phyloP scores from a whole-genome alignment of 2,888 invertebrate species.

The Diaprepes abbreviatus region DNA sequence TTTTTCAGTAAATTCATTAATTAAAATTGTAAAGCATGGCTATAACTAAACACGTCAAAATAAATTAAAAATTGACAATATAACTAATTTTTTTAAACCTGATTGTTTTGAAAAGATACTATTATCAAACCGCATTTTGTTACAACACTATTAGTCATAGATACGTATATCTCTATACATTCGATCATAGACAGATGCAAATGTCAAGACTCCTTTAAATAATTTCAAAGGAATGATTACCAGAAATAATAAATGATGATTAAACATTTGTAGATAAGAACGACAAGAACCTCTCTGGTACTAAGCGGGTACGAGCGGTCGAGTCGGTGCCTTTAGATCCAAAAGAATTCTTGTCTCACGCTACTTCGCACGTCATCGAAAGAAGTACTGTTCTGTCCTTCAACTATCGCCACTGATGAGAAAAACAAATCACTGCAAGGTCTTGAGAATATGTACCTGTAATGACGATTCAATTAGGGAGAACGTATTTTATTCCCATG shows the following conservation, averaged over 20 bases:
- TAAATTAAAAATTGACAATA: too few species aligned
- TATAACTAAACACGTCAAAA: too few species aligned
- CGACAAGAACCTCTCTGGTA: conserved; percentile 33
- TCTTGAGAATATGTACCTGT: conserved; percentile 18
- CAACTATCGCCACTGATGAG: conserved; percentile 50
- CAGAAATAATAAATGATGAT: conserved; percentile 50
- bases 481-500: conserved; percentile 26
- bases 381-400: conserved; percentile 59
- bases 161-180: conserved; percentile 30
- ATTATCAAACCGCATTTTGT: neutral
- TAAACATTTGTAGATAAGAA: conserved; percentile 47
- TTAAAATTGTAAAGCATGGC: too few species aligned
- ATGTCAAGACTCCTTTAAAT: conserved; percentile 35
- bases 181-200: conserved; percentile 41
- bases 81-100: neutral
- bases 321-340: conserved; percentile 44
- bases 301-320: conserved; percentile 17
- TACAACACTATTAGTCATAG: conserved; percentile 15
- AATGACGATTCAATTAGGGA: conserved; percentile 44
- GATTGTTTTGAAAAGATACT: neutral
- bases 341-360: conserved; percentile 63
- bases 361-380: conserved; percentile 60
- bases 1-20: too few species aligned
- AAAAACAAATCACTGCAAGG: conserved; percentile 44
- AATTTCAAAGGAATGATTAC: conserved; percentile 41